Conservation (phyloP, 2,888 invertebrate species). For the Zeuzera pyrina region DNA sequence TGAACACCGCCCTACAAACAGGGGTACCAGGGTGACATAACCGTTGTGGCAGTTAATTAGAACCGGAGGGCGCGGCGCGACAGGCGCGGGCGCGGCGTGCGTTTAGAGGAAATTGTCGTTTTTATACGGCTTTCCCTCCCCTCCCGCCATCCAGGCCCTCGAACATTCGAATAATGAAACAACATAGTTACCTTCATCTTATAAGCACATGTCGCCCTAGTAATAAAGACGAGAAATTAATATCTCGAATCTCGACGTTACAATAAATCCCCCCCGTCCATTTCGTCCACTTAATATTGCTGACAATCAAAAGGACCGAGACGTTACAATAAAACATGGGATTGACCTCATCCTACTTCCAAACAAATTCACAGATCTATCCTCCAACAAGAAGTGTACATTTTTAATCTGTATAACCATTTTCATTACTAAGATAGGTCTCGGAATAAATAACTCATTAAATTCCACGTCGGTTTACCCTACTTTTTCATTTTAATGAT, state of each 20-base stretch:
- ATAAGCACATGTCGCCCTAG: slow-evolving; percentile 57
- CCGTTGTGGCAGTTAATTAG: slow-evolving; percentile 69
- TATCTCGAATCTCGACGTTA: slow-evolving; percentile 39
- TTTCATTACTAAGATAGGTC: too few relatives aligned
- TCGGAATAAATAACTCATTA: too few relatives aligned
- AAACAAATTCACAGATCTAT: too few relatives aligned
- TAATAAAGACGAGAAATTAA: slow-evolving; percentile 60
- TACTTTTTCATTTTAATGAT: too few relatives aligned
- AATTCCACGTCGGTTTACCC: too few relatives aligned
- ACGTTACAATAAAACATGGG: too few relatives aligned
- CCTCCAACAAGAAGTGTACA: too few relatives aligned
- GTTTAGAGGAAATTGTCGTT: slow-evolving; percentile 72
- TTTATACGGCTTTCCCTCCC: slow-evolving; percentile 65
- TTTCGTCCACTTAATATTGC: slow-evolving; percentile 3
- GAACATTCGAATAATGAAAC: slow-evolving; percentile 61
- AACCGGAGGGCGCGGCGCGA: slow-evolving; percentile 60
- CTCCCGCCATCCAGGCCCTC: slow-evolving; percentile 29
- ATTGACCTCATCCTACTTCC: too few relatives aligned
- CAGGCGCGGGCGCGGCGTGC: slow-evolving; percentile 62
- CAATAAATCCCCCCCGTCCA: slow-evolving; percentile 17
- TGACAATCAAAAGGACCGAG: slow-evolving; percentile 16
- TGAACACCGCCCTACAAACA: slow-evolving; percentile 43
- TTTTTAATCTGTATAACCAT: too few relatives aligned
- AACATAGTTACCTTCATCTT: slow-evolving; percentile 62
- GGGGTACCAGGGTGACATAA: slow-evolving; percentile 71